Evolutionary conservation across 2,113 vertebrate genomes (phyloP), one percentile per base, ranked within the genome.

Genomic region (Sceloporus undulatus): DNA sequence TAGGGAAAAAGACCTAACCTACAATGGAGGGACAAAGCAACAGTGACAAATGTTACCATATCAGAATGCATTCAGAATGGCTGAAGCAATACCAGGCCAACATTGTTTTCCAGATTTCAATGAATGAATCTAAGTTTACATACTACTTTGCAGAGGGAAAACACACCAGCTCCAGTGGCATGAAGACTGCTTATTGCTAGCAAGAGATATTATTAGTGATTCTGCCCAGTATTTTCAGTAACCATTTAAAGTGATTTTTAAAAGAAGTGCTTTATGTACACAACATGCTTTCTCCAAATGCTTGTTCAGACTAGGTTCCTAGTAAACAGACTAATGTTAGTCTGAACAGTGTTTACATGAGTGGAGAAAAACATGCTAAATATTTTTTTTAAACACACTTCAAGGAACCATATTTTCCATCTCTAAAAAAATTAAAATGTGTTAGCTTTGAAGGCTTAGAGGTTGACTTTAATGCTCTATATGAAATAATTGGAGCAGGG

Each of bases 321-420:
- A 92, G 2, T 0, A 5, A 92, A 87, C 0, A 0, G 65, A 29
- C n/a, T 48, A 59, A 2, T 2, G 87, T 80, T 91, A 79, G 68
- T 34, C 68, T 73, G 29, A 84, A 34, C 29, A 90, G 21, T 77
- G 10, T 9, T 77, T 73, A 74, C 19, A 27, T 77, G 73, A n/a
- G 19, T 9, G 7, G 2, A 25, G 23, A 48, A n/a, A 84, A 6
- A n/a, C 6, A 71, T 19, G 16, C 3, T 25, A 3, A 38, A 54
- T 11, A 62, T 88, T 80, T 42, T 85, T 48, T 48, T 48, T 48
- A 48, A 90, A 91, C 21, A 74, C 0, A 19, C 10, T 85, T 29
- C 34, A 82, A 77, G 70, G 29, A 91, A 92, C 85, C 65, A 74
- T 59, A 79, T 74, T 91, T 94, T 84, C 81, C 88, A 93, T 65